Conservation (phyloP, 2,797 vertebrate species). For the Apogon talboti region DNA sequence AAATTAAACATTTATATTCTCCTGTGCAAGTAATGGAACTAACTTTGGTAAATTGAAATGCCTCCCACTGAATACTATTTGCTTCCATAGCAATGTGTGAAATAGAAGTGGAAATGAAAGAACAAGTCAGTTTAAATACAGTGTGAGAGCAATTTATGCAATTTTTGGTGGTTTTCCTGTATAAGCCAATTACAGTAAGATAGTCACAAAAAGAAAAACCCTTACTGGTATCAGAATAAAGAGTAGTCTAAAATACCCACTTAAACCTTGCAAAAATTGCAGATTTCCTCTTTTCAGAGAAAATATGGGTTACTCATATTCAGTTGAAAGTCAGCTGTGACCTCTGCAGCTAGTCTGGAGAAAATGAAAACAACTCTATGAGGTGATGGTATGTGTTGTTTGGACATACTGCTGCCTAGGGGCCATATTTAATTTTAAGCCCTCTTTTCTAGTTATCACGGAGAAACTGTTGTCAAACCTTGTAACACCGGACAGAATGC, state of each 20-base stretch:
- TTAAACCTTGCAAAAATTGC: conserved; percentile 27
- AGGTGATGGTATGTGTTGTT: not conserved
- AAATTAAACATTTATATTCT: conserved; percentile 7
- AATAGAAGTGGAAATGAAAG: conserved; percentile 9
- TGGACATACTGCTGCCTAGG: not conserved
- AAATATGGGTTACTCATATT: not conserved
- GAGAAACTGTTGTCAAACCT: conserved; percentile 28
- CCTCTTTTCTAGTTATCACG: conserved; percentile 9
- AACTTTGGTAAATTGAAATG: conserved; percentile 5
- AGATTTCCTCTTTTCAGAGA: conserved; percentile 20
- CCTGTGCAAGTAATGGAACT: conserved; percentile 2
- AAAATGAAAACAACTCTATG: conserved; percentile 22
- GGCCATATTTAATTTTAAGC: conserved; percentile 5
- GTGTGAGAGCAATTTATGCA: conserved; percentile 30
- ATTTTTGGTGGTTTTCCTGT: conserved; percentile 18
- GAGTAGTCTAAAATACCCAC: conserved; percentile 21
- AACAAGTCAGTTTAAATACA: conserved; percentile 33
- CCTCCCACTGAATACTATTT: conserved; percentile 6
- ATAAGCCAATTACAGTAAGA: conserved; percentile 38
- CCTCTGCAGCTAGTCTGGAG: conserved; percentile 9
- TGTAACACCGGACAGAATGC: conserved; percentile 26
- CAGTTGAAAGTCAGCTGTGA: conserved; percentile 20
- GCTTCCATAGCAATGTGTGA: not conserved
- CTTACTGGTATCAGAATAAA: conserved; percentile 24
- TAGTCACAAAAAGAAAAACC: conserved; percentile 19